Percentiles rank a stretch among this genome's conserved stretches.
Evolutionary conservation across 2,113 vertebrate genomes (phyloP).

Genomic region (Tyto alba): DNA sequence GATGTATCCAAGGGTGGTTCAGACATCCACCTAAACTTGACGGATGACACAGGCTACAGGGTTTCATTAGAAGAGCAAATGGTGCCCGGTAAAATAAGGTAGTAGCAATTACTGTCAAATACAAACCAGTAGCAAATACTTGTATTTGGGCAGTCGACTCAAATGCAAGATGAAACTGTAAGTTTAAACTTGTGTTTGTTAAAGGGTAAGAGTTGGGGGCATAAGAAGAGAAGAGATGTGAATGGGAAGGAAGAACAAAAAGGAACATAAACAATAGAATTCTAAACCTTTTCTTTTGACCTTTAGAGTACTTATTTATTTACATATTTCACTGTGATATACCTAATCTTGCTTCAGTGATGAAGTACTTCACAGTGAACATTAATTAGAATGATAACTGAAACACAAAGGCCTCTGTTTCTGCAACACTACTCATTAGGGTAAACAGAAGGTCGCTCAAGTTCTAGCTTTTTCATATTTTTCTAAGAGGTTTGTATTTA

Average conservation of each 20-base stretch:
- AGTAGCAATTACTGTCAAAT: neutral
- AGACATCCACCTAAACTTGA: neutral
- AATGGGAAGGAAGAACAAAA: neutral
- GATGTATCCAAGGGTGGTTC: neutral
- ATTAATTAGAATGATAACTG: neutral
- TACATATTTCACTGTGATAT: neutral
- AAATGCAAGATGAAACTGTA: neutral
- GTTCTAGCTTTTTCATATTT: neutral
- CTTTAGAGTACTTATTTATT: neutral
- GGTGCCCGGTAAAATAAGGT: neutral
- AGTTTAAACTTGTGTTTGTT: neutral
- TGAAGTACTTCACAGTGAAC: neutral
- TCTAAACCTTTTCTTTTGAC: neutral
- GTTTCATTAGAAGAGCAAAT: neutral
- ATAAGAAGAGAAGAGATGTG: neutral
- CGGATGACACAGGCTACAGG: neutral
- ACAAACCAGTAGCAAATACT: neutral
- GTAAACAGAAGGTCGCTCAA: neutral
- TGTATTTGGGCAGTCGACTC: neutral
- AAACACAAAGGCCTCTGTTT: neutral
- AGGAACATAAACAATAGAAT: neutral
- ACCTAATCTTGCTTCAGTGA: neutral
- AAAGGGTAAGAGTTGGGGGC: neutral
- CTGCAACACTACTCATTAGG: fast-evolving
- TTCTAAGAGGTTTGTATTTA: neutral